A percentile compares a stretch with the other conserved stretches of the same genome.
phyloP scores from a whole-genome alignment of 1,140 invertebrate genomes.

The Ooceraea biroi region DNA sequence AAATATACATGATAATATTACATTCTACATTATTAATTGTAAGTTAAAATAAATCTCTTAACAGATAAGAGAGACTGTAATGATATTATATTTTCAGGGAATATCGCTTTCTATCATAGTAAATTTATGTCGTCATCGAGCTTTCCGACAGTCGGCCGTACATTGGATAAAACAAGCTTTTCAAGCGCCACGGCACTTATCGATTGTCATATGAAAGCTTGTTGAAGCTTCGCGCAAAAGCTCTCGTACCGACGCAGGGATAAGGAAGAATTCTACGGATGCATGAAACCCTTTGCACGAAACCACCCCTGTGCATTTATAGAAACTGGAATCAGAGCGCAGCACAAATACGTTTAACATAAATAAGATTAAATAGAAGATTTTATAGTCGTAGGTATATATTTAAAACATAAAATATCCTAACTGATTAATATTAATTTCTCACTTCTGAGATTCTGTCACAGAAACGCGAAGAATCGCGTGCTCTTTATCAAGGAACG shows the following conservation, averaged over 20 bases:
- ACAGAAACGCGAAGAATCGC: background rate
- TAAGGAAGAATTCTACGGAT: slow-evolving; percentile 61
- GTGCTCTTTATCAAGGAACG: background rate
- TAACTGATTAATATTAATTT: slow-evolving; percentile 3
- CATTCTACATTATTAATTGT: background rate
- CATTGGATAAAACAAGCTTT: slow-evolving; percentile 20
- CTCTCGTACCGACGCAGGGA: slow-evolving; percentile 44
- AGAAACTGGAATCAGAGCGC: slow-evolving; percentile 32
- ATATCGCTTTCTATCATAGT: background rate
- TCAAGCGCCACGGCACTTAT: slow-evolving; percentile 36
- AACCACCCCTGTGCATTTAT: background rate
- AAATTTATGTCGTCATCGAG: background rate
- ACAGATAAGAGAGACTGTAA: background rate
- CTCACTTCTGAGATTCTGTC: background rate
- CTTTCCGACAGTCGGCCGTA: slow-evolving; percentile 39
- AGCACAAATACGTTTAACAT: slow-evolving; percentile 12
- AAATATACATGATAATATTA: background rate
- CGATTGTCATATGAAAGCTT: slow-evolving; percentile 31
- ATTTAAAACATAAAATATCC: background rate
- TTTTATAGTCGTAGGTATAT: background rate
- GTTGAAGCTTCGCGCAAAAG: background rate
- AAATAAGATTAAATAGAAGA: background rate
- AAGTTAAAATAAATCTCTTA: background rate
- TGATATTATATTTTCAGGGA: background rate
- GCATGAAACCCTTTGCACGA: background rate